phyloP scores from a whole-genome alignment of 2,113 vertebrate genomes.

The Corvus moneduloides region DNA sequence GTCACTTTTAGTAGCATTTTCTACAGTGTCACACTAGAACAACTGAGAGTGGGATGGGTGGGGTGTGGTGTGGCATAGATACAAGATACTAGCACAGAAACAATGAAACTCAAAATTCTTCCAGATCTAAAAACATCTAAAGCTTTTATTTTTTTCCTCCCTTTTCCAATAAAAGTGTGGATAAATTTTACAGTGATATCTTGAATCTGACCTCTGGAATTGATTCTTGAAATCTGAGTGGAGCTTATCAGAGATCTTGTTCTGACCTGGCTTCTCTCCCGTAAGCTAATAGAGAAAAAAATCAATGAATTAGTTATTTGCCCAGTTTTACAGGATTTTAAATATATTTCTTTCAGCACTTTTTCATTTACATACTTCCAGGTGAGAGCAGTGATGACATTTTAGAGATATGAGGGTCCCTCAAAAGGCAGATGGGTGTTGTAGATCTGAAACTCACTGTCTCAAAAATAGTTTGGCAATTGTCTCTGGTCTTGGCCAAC shows the following conservation, averaged over 20 bases:
- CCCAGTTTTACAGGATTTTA: neutral
- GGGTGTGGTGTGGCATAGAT: accelerated
- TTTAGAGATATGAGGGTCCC: neutral
- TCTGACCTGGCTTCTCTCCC: neutral
- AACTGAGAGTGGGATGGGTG: neutral
- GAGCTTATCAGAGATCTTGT: neutral
- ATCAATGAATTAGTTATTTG: neutral
- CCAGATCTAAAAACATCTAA: neutral
- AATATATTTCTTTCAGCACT: neutral
- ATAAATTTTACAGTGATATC: neutral
- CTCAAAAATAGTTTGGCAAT: neutral
- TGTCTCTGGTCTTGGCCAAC: neutral
- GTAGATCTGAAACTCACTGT: neutral
- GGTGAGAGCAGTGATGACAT: neutral
- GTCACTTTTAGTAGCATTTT: neutral
- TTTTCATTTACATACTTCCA: neutral
- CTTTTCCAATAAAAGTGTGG: neutral
- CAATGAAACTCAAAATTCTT: neutral
- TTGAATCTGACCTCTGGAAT: neutral
- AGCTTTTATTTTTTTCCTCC: no score
- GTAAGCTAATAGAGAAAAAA: neutral
- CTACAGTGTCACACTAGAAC: no score
- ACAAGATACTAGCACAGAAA: neutral
- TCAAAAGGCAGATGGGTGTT: neutral
- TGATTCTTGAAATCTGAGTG: neutral